Conservation (phyloP, 2,113 vertebrate species). For the Amphiprion ocellaris region DNA sequence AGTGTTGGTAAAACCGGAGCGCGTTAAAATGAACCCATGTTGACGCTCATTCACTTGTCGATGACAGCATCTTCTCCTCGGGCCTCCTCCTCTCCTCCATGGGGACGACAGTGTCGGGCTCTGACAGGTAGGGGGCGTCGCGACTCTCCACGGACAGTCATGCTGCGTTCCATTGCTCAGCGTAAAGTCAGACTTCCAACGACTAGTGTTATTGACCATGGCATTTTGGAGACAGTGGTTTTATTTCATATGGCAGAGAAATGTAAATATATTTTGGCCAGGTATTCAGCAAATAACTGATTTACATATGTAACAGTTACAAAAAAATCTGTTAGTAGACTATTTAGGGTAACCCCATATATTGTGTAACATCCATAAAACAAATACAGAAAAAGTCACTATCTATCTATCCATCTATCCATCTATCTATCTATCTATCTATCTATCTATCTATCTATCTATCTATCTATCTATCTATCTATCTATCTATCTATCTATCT, state of each 20-base stretch:
- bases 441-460: no score
- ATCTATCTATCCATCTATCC: no score
- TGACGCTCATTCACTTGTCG: slow-evolving; percentile 25
- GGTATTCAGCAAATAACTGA: background rate
- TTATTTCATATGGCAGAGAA: background rate
- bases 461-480: no score
- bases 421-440: no score
- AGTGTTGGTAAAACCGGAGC: background rate
- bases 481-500: no score
- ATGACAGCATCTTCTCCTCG: slow-evolving; percentile 70
- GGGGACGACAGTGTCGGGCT: slow-evolving; percentile 30
- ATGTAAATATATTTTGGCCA: background rate
- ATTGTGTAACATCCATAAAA: background rate
- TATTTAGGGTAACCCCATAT: background rate
- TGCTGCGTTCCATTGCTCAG: slow-evolving; percentile 24
- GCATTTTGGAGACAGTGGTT: background rate
- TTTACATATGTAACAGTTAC: background rate
- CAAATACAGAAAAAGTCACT: no score
- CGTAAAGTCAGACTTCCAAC: background rate
- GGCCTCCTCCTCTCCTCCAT: slow-evolving; percentile 54
- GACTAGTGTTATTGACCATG: background rate
- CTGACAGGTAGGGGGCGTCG: slow-evolving; percentile 73
- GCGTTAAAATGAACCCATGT: slow-evolving; percentile 40
- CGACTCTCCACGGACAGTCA: background rate
- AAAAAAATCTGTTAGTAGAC: background rate